phyloP scores from a whole-genome alignment of 1,140 invertebrate species.

The Bombus vancouverensis region DNA sequence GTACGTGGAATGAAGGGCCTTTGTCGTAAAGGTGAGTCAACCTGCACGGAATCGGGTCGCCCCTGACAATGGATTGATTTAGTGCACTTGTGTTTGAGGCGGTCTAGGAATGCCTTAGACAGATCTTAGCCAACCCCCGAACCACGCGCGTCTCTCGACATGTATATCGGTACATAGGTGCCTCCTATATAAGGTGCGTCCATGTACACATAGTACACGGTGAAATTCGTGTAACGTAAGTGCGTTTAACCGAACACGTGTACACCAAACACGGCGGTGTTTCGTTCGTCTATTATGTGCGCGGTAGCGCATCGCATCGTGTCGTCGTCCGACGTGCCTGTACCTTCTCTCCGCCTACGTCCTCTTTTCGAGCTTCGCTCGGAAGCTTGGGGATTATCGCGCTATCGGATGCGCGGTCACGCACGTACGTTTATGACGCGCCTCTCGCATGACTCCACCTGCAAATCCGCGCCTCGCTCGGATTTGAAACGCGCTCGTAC shows the following conservation, averaged over 20 bases:
- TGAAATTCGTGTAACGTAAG: constrained; percentile 6
- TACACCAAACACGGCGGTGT: background rate
- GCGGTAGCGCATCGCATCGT: background rate
- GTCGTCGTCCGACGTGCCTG: constrained; percentile 37
- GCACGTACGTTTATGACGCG: constrained; percentile 59
- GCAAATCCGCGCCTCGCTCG: constrained; percentile 62
- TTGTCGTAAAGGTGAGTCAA: constrained; percentile 74
- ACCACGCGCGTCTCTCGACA: background rate
- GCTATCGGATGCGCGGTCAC: constrained; percentile 71
- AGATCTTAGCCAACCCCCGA: constrained; percentile 51
- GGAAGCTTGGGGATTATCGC: constrained; percentile 68
- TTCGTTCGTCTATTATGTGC: constrained; percentile 47
- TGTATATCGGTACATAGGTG: constrained; percentile 12
- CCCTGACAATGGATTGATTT: constrained; percentile 77
- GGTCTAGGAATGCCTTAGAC: constrained; percentile 58
- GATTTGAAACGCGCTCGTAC: constrained; percentile 66
- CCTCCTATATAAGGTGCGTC: background rate
- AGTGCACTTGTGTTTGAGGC: constrained; percentile 69
- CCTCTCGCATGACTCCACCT: constrained; percentile 70
- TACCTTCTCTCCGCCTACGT: constrained; percentile 54
- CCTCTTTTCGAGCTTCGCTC: constrained; percentile 57
- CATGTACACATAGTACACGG: background rate
- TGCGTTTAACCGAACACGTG: constrained; percentile 34
- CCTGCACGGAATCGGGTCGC: constrained; percentile 71
- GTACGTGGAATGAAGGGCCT: constrained; percentile 47